Conservation (phyloP, 2,113 vertebrate species). For the Neogobius melanostomus region DNA sequence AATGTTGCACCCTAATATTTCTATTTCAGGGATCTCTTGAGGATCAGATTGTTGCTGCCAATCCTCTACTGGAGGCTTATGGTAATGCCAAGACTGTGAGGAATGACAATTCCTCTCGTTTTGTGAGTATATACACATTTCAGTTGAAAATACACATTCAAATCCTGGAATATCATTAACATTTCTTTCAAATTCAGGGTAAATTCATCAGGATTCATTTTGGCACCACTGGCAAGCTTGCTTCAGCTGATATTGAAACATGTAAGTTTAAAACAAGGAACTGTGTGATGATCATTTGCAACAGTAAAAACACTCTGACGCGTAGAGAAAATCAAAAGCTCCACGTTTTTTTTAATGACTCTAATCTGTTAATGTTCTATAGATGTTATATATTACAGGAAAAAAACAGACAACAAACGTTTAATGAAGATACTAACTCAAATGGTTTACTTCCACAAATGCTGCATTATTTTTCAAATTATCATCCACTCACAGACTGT, state of each 20-base stretch:
- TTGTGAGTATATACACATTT: conserved; percentile 66
- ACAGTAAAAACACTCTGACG: no score
- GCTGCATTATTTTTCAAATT: no score
- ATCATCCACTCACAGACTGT: no score
- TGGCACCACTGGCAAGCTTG: conserved; percentile 50
- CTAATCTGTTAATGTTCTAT: no score
- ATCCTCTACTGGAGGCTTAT: conserved; percentile 81
- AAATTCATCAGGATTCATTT: conserved; percentile 72
- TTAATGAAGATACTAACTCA: no score
- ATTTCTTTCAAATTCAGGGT: conserved; percentile 39
- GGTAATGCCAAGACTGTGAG: conserved; percentile 83
- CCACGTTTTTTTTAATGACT: no score
- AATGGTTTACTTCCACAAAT: no score
- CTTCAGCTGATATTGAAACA: conserved; percentile 70
- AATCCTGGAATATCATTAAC: background rate
- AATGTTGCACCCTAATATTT: background rate
- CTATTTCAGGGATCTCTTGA: conserved; percentile 78
- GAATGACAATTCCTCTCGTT: conserved; percentile 84
- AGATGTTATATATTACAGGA: no score
- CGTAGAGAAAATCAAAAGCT: no score
- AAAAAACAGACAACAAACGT: no score
- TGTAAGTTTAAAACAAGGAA: conserved; percentile 59
- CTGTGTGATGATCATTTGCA: no score
- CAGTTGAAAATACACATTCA: background rate
- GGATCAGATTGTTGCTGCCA: conserved; percentile 82